phyloP scores from a whole-genome alignment of 2,113 vertebrate genomes.

The Coregonus clupeaformis region DNA sequence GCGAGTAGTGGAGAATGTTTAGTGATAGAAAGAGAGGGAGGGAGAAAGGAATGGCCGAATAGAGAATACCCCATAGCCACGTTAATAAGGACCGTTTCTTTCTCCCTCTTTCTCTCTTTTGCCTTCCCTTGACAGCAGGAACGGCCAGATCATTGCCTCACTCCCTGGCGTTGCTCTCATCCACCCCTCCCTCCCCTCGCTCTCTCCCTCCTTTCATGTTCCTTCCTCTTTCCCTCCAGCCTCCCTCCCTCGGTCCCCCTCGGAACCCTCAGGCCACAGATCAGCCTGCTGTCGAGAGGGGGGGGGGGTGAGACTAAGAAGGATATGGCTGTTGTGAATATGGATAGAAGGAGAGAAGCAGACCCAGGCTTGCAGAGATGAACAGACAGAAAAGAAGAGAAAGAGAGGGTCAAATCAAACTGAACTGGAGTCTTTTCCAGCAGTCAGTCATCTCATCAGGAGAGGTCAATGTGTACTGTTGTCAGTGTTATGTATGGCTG shows the following conservation, averaged over 20 bases:
- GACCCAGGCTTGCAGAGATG: conserved; percentile 19
- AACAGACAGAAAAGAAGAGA: neutral
- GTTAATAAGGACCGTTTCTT: conserved; percentile 50
- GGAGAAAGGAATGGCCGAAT: conserved; percentile 25
- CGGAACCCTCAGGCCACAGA: conserved; percentile 48
- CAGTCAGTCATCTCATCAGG: neutral
- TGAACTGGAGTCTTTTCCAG: neutral
- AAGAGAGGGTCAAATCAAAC: neutral
- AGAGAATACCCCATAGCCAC: conserved; percentile 47
- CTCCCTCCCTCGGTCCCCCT: conserved; percentile 30
- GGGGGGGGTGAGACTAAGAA: neutral
- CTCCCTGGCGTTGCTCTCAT: conserved; percentile 40
- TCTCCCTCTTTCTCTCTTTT: neutral
- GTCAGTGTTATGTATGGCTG: neutral
- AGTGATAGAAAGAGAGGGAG: conserved; percentile 36
- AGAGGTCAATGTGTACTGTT: neutral
- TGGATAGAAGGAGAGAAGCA: neutral
- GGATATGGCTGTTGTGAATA: neutral
- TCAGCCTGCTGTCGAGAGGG: conserved; percentile 40
- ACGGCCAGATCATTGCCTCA: conserved; percentile 64
- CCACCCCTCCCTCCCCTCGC: conserved; percentile 35
- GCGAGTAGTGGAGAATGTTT: conserved; percentile 38
- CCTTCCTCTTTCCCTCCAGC: conserved; percentile 5
- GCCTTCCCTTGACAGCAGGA: conserved; percentile 59
- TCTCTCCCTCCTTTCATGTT: conserved; percentile 43